Base-by-base conservation (phyloP, 1,140 invertebrate genomes). In the Drosophila tsacasi region DNA sequence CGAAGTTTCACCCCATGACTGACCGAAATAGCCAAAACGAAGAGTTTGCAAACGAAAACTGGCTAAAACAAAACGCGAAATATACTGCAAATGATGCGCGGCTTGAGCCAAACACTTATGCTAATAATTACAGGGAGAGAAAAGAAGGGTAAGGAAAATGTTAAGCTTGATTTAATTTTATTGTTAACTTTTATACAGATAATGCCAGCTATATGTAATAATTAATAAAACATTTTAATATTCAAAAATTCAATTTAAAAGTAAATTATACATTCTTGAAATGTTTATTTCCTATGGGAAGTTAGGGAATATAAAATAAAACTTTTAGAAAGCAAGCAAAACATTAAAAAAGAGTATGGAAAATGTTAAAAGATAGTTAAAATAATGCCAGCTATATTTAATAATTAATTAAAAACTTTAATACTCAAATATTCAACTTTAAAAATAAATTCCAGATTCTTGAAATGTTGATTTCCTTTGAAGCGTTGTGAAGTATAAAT, bases 1-100 rank as follows among this genome's bases (percentile, higher is more conserved):
- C 52, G 62, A 81, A 87, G 74, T 89, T 90, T 89, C 81, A 90
- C 85, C 62, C 72, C 59, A 80, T 21, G 61, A 8, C 58, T 60
- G 62, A 63, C 61, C 55, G 80, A 87, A 72, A 79, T 75, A 81
- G 21, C 66, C 72, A 59, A 78, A 57, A 68, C 78, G 68, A 72
- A 81, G 81, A 71, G 76, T 79, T 79, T 47, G 76, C 60, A 55
- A 76, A 85, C 49, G 44, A 58, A 71, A 68, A 80, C 49, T 68
- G 65, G 75, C 57, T 66, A 67, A 82, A 77, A 77, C 64, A 49
- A 71, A 69, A 60, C 44, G 58, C 67, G 27, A 57, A 76, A 54
- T 32, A 25, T 59, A 59, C 60, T 67, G 40, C 62, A 68, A 69
- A 62, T 52, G 71, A 71, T 72, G 37, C 44, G 52, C 44, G 52